Conservation (phyloP, 1,140 invertebrate species). For the Drosophila triauraria region DNA sequence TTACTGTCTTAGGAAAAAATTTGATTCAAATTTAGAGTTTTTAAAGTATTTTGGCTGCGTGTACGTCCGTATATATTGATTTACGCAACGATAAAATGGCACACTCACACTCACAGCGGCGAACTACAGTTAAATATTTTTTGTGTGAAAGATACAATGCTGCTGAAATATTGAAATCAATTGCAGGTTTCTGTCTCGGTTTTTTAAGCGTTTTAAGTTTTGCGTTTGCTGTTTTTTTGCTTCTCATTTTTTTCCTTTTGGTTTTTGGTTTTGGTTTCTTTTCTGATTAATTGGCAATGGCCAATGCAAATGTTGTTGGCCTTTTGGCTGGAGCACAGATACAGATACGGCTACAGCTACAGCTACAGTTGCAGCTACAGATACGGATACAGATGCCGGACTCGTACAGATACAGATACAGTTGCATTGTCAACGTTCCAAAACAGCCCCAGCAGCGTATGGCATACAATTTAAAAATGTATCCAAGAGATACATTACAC, state of each 20-base stretch:
- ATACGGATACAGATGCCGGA: constrained; percentile 16
- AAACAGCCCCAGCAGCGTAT: constrained; percentile 60
- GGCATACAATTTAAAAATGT: constrained; percentile 76
- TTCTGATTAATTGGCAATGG: constrained; percentile 76
- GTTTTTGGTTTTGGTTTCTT: constrained; percentile 10
- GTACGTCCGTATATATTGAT: constrained; percentile 51
- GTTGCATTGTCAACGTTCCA: constrained; percentile 72
- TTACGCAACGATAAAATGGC: constrained; percentile 69
- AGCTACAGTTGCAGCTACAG: constrained; percentile 1
- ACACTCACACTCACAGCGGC: constrained; percentile 12
- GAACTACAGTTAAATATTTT: constrained; percentile 42
- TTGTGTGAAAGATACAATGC: constrained; percentile 51
- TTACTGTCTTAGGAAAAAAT: too few relatives aligned
- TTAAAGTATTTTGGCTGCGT: background rate
- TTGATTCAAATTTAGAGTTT: too few relatives aligned
- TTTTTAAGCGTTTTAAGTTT: constrained; percentile 32
- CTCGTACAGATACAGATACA: constrained; percentile 24
- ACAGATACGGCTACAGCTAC: constrained; percentile 9
- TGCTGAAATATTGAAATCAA: constrained; percentile 77
- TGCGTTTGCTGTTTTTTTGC: background rate
- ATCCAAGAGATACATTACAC: constrained; percentile 81
- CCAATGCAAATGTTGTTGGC: constrained; percentile 75
- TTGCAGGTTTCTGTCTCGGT: constrained; percentile 45
- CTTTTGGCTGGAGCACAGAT: constrained; percentile 51
- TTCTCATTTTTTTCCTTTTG: background rate